A percentile compares a stretch with the other conserved stretches of the same genome.
phyloP scores from a whole-genome alignment of 2,797 vertebrate species.

The Argentina silus region DNA sequence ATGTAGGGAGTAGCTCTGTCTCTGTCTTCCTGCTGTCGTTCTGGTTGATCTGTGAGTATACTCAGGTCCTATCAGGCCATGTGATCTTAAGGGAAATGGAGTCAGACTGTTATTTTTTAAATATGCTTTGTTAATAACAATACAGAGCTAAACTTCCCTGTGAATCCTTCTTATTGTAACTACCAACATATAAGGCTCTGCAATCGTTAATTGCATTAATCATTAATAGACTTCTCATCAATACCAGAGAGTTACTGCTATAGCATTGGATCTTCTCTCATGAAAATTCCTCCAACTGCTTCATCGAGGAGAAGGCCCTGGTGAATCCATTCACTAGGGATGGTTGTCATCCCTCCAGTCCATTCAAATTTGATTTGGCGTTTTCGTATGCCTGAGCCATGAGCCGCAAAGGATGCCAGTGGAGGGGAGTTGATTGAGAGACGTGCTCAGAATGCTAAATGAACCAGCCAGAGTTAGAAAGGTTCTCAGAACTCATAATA shows the following conservation, averaged over 20 bases:
- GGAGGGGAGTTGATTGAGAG: constrained; percentile 59
- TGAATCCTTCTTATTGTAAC: too few species aligned
- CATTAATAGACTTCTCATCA: background rate
- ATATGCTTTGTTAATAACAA: too few species aligned
- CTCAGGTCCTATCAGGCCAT: too few species aligned
- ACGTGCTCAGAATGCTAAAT: constrained; percentile 50
- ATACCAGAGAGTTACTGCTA: background rate
- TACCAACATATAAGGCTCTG: too few species aligned
- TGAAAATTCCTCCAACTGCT: constrained; percentile 38
- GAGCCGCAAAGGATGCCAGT: constrained; percentile 55
- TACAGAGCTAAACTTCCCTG: too few species aligned
- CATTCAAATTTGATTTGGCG: constrained; percentile 76
- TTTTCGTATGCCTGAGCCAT: constrained; percentile 69
- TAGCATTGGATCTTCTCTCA: constrained; percentile 50
- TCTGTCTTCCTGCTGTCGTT: too few species aligned
- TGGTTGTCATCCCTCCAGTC: constrained; percentile 73
- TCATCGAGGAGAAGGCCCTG: constrained; percentile 52
- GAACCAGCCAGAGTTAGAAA: constrained; percentile 34
- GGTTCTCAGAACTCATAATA: constrained; percentile 42
- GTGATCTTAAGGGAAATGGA: too few species aligned
- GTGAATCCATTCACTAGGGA: constrained; percentile 72
- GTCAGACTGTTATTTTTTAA: too few species aligned
- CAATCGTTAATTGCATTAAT: background rate
- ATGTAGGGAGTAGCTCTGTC: too few species aligned
- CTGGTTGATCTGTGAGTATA: too few species aligned